These are phyloP conservation scores for Luehdorfia chinensis DNA, from an alignment of 1,140 invertebrate species.

Conservation along the genomic window DNA sequence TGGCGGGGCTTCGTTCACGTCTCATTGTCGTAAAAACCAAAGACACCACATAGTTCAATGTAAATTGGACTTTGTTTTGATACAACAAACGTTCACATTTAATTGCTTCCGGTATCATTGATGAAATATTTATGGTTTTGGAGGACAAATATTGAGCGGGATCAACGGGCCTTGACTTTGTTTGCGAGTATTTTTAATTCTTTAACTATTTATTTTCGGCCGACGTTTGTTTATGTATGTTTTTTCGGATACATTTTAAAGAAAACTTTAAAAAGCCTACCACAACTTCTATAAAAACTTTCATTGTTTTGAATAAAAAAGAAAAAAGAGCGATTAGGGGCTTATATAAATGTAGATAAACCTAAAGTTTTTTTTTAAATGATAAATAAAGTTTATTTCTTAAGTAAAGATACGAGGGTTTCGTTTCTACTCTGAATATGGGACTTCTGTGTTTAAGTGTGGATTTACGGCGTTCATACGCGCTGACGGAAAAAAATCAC, in stretches of 20 bases:
- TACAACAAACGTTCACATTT: slow-evolving; percentile 7
- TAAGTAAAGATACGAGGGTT: too few relatives aligned
- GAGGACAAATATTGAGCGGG: slow-evolving; percentile 29
- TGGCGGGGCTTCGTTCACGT: slow-evolving; percentile 33
- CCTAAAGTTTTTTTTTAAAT: too few relatives aligned
- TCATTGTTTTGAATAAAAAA: too few relatives aligned
- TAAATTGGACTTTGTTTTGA: slow-evolving; percentile 25
- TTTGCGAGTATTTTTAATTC: slow-evolving; percentile 54
- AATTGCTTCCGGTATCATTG: slow-evolving; percentile 1
- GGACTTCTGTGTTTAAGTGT: slow-evolving; percentile 3
- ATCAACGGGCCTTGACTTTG: slow-evolving; percentile 54
- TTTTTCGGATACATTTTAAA: too few relatives aligned
- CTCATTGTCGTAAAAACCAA: slow-evolving; percentile 12
- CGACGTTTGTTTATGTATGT: too few relatives aligned
- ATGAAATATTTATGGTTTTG: slow-evolving; percentile 28
- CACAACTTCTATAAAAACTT: too few relatives aligned
- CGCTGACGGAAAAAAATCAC: neutral
- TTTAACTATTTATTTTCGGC: slow-evolving; percentile 44
- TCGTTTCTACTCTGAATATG: too few relatives aligned
- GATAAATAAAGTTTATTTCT: too few relatives aligned
- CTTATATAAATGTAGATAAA: too few relatives aligned
- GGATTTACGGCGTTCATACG: neutral
- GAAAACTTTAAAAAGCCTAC: too few relatives aligned
- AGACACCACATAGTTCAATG: neutral
- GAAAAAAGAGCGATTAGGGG: too few relatives aligned